Evolutionary conservation across 2,113 vertebrate genomes (phyloP).

Genomic region (Ochotona curzoniae): DNA sequence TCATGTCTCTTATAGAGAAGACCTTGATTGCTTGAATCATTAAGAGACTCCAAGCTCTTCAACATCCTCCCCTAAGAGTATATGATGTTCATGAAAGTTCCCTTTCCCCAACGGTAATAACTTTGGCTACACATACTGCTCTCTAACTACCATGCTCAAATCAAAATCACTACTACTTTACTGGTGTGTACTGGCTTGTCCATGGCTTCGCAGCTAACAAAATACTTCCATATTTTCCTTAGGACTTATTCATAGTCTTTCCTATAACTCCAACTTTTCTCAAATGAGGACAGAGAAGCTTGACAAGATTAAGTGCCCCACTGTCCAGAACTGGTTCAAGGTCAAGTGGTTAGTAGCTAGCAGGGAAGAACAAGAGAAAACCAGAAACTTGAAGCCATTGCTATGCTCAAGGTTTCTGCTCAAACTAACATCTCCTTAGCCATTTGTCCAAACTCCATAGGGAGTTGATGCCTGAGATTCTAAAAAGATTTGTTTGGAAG

Average conservation of each 20-base stretch:
- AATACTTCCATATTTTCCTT: background rate
- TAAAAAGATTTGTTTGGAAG: constrained; percentile 7
- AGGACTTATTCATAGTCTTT: background rate
- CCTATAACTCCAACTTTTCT: constrained; percentile 26
- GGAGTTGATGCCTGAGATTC: background rate
- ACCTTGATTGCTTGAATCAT: background rate
- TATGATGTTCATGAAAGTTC: background rate
- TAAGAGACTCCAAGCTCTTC: background rate
- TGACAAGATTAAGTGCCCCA: background rate
- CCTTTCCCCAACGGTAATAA: background rate
- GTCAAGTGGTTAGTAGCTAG: background rate
- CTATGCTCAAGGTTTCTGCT: background rate
- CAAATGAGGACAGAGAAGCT: background rate
- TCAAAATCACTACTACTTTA: background rate
- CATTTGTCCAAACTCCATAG: background rate
- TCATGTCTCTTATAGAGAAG: background rate
- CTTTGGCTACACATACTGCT: background rate
- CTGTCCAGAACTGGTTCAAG: background rate
- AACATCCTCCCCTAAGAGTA: background rate
- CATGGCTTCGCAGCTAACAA: background rate
- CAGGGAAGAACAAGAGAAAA: background rate
- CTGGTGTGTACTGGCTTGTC: background rate
- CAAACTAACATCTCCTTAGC: background rate
- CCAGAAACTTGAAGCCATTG: background rate
- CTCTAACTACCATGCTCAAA: background rate